Conservation (phyloP, 2,113 vertebrate species). For the Empidonax traillii region DNA sequence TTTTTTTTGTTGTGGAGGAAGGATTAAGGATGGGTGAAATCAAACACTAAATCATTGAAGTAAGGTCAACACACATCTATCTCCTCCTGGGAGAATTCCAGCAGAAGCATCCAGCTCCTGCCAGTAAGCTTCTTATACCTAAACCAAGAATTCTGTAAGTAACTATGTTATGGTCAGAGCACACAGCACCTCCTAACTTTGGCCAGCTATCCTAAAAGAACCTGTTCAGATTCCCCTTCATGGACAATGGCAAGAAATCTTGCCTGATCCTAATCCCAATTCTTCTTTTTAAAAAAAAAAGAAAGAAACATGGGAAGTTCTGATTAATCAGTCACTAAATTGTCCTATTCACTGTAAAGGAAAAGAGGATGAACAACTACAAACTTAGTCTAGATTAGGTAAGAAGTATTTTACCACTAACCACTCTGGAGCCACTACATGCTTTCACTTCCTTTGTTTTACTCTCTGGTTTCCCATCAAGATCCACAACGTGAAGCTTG, state of each 20-base stretch:
- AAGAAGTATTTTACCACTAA: neutral
- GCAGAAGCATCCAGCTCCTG: neutral
- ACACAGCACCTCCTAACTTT: neutral
- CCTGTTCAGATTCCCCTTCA: neutral
- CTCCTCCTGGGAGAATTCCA: neutral
- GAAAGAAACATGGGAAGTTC: neutral
- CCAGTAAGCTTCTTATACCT: neutral
- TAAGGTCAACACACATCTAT: neutral
- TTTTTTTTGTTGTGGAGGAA: neutral
- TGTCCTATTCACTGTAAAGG: neutral
- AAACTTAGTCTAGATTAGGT: neutral
- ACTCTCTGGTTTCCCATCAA: neutral
- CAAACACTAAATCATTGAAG: neutral
- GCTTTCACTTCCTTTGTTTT: neutral
- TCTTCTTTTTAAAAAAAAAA: neutral
- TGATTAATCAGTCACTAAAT: neutral
- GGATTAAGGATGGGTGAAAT: neutral
- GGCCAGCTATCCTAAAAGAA: neutral
- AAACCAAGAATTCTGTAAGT: neutral
- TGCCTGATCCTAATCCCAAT: neutral
- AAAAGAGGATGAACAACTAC: neutral
- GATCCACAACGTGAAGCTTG: neutral
- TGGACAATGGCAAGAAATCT: accelerated
- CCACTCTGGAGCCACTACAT: neutral
- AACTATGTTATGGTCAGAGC: neutral